Conservation (phyloP, 1,140 invertebrate genomes). For the Drosophila arizonae region DNA sequence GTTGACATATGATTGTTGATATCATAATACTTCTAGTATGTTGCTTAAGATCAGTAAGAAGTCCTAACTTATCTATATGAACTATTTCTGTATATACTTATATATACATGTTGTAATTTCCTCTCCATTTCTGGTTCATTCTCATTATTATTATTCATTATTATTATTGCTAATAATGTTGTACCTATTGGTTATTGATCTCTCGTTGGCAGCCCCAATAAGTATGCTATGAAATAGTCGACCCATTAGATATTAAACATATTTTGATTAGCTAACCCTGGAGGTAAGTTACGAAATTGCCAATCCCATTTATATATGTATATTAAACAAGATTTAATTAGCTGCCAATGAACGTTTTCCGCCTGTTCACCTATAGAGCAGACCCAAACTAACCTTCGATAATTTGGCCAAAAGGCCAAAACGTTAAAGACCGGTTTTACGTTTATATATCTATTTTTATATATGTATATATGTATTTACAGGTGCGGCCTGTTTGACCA, state of each 20-base stretch:
- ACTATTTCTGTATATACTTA: too few species aligned
- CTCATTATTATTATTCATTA: too few species aligned
- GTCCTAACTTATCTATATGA: too few species aligned
- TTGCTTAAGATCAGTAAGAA: too few species aligned
- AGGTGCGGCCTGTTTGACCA: constrained; percentile 24
- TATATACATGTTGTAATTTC: too few species aligned
- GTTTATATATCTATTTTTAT: constrained; percentile 9
- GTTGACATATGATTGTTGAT: too few species aligned
- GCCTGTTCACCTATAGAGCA: not conserved
- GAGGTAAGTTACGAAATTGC: not conserved
- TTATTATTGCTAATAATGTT: too few species aligned
- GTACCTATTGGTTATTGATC: too few species aligned
- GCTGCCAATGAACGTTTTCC: constrained; percentile 8
- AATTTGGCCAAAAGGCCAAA: constrained; percentile 19
- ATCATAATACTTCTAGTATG: too few species aligned
- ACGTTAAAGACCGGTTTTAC: not conserved
- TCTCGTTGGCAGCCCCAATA: not conserved
- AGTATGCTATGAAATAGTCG: constrained; percentile 39
- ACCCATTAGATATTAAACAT: not conserved
- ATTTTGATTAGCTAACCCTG: not conserved
- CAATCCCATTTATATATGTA: constrained; percentile 7
- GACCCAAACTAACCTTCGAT: constrained; percentile 28
- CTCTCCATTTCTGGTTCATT: too few species aligned
- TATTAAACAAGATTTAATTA: constrained; percentile 19
- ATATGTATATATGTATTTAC: constrained; percentile 10